Conservation (phyloP, 2,888 invertebrate species). For the Drosophila eohydei region DNA sequence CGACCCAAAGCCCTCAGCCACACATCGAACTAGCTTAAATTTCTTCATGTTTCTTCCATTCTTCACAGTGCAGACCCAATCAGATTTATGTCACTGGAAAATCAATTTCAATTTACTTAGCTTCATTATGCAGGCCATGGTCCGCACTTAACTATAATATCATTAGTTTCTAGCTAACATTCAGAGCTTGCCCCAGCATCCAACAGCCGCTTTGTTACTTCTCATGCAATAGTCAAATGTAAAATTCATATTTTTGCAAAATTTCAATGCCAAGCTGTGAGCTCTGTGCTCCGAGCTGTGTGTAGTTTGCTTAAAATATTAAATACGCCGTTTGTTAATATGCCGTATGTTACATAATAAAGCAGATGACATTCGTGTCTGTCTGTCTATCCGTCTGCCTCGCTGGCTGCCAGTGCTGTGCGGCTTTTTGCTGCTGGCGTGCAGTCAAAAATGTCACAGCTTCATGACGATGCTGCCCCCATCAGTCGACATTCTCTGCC, state of each 20-base stretch:
- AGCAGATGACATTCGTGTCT: conserved; percentile 24
- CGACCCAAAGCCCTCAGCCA: too few species aligned
- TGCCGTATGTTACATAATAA: conserved; percentile 43
- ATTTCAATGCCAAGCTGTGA: conserved; percentile 46
- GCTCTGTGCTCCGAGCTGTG: neutral
- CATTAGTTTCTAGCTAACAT: neutral
- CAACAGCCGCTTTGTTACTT: neutral
- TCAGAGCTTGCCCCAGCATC: neutral
- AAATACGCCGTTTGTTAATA: conserved; percentile 51
- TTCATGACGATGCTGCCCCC: conserved; percentile 41
- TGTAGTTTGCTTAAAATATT: conserved; percentile 60
- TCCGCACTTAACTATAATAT: neutral
- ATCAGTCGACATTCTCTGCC: conserved; percentile 9
- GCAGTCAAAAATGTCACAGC: conserved; percentile 77
- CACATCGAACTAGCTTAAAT: too few species aligned
- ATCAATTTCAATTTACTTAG: conserved; percentile 6
- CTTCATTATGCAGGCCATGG: neutral
- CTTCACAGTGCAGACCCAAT: neutral
- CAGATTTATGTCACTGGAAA: neutral
- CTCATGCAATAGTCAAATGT: conserved; percentile 28
- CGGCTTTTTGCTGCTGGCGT: conserved; percentile 52
- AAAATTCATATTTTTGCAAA: conserved; percentile 28
- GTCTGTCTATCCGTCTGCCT: conserved; percentile 1
- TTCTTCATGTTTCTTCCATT: too few species aligned
- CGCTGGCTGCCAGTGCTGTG: conserved; percentile 25